These are phyloP conservation scores for Xenotilapia flavipinnis DNA, from an alignment of 2,113 vertebrate genomes.

Conservation along the genomic window DNA sequence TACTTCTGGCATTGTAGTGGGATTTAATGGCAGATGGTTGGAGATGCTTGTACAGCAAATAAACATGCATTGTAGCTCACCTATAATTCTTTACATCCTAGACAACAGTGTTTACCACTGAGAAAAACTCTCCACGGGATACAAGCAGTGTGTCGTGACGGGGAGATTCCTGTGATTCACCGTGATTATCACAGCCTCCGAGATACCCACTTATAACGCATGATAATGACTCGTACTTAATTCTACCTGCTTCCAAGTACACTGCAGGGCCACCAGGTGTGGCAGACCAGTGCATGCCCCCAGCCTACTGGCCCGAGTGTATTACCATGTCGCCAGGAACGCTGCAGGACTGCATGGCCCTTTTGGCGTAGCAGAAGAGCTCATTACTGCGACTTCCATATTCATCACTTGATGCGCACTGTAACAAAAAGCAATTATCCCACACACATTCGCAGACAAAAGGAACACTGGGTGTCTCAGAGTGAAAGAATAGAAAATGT, in stretches of 20 bases:
- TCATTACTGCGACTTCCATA: background rate
- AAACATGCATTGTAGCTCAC: background rate
- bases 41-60: background rate
- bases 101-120: background rate
- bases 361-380: background rate
- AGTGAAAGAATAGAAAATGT: background rate
- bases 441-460: background rate
- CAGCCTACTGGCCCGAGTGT: background rate
- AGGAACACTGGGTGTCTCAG: background rate
- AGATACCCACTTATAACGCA: background rate
- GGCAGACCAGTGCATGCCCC: background rate
- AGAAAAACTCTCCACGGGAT: background rate
- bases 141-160: background rate
- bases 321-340: background rate
- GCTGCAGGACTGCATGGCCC: background rate
- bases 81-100: background rate
- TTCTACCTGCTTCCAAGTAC: background rate
- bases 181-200: background rate
- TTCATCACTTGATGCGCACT: background rate
- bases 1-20: background rate
- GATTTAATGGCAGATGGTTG: background rate
- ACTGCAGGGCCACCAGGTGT: background rate
- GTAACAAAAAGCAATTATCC: background rate
- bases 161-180: background rate
- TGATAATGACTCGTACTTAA: background rate